Evolutionary conservation across 2,888 invertebrate genomes (phyloP).

Genomic region (Athalia circularis): DNA sequence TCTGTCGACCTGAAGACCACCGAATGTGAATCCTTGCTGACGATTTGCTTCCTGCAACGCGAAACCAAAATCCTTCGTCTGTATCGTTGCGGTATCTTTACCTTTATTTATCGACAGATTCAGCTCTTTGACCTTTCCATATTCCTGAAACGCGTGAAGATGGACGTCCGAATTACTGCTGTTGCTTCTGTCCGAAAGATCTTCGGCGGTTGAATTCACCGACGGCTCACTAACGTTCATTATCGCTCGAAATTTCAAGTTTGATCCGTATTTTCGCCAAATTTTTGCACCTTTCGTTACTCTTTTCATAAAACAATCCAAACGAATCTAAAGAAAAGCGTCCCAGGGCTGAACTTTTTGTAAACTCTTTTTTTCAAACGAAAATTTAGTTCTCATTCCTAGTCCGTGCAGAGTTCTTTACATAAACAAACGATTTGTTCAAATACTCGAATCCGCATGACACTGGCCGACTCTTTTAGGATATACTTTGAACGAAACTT

Average conservation of each 20-base stretch:
- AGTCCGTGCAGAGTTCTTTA: neutral
- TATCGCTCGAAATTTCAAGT: neutral
- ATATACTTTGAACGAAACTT: too few species aligned
- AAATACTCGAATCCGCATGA: too few species aligned
- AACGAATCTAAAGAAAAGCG: neutral
- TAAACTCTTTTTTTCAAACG: neutral
- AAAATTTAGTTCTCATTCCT: neutral
- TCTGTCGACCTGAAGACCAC: conserved; percentile 38
- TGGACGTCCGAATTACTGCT: conserved; percentile 65
- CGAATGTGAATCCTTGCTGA: conserved; percentile 28
- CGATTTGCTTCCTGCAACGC: conserved; percentile 48
- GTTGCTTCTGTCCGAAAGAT: conserved; percentile 62
- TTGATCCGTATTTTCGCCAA: neutral
- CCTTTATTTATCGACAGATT: conserved; percentile 60
- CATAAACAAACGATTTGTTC: neutral
- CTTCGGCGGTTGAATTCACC: conserved; percentile 55
- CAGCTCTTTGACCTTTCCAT: conserved; percentile 62
- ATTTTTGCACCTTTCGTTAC: neutral
- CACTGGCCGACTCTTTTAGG: too few species aligned
- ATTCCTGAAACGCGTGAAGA: conserved; percentile 63
- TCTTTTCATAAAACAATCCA: too few species aligned
- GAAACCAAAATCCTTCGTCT: conserved; percentile 58
- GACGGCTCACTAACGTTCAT: conserved; percentile 39
- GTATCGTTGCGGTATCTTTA: conserved; percentile 51
- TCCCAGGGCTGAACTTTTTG: neutral